phyloP scores from a whole-genome alignment of 2,113 vertebrate species.

The Silurus meridionalis region DNA sequence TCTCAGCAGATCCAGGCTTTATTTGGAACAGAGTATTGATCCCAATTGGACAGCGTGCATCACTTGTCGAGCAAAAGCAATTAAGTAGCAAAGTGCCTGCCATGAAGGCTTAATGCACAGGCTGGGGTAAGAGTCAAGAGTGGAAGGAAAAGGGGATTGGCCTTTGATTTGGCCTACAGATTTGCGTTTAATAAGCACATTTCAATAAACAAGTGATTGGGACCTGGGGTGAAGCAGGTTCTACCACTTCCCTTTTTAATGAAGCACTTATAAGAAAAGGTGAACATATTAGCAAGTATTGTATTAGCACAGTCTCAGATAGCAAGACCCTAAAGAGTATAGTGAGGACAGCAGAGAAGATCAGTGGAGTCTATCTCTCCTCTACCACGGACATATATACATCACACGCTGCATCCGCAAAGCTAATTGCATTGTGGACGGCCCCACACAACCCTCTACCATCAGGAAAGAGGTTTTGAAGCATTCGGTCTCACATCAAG shows the following conservation, averaged over 20 bases:
- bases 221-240: constrained; percentile 55
- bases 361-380: too few species aligned
- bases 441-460: too few species aligned
- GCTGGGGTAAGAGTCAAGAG: constrained; percentile 33
- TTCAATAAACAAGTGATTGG: constrained; percentile 64
- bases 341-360: too few species aligned
- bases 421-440: too few species aligned
- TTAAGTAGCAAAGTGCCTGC: constrained; percentile 56
- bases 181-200: constrained; percentile 63
- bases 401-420: too few species aligned
- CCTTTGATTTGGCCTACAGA: constrained; percentile 44
- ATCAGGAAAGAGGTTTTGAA: too few species aligned
- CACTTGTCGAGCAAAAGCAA: constrained; percentile 63
- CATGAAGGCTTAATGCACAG: constrained; percentile 37
- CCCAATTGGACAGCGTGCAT: constrained; percentile 64
- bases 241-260: constrained; percentile 64
- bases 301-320: too few species aligned
- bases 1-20: constrained; percentile 61
- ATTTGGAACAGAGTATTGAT: constrained; percentile 69
- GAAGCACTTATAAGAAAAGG: constrained; percentile 48
- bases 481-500: too few species aligned
- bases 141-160: constrained; percentile 8
- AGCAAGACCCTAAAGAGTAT: too few species aligned
- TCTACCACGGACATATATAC: too few species aligned
- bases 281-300: not conserved